Percentiles rank a stretch among this genome's conserved stretches.
Conservation (phyloP, 2,888 invertebrate species). For the Epirrhoe alternata region DNA sequence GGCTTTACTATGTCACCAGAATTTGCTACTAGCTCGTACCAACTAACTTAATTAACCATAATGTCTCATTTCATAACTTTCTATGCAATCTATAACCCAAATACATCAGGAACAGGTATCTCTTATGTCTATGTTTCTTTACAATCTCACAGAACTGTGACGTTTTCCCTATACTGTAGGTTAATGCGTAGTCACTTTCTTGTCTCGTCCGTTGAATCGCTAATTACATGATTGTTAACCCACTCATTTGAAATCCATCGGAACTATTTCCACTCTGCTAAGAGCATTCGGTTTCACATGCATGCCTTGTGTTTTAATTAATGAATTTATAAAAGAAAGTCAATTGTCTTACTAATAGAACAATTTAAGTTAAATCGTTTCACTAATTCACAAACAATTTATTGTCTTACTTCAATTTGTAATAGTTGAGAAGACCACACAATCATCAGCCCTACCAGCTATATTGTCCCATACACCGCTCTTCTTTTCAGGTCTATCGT, state of each 20-base stretch:
- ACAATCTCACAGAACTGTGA: slow-evolving; percentile 71
- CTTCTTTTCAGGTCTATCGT: too few relatives aligned
- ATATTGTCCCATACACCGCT: too few relatives aligned
- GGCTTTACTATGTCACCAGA: too few relatives aligned
- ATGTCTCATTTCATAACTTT: slow-evolving; percentile 32
- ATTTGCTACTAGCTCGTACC: too few relatives aligned
- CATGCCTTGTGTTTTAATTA: slow-evolving; percentile 62
- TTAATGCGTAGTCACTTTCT: slow-evolving; percentile 81
- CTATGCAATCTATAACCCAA: slow-evolving; percentile 5
- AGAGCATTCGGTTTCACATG: slow-evolving; percentile 58
- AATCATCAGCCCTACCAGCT: too few relatives aligned
- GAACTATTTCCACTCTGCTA: slow-evolving; percentile 58
- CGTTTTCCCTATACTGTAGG: slow-evolving; percentile 77
- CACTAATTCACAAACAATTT: too few relatives aligned
- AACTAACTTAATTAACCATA: too few relatives aligned
- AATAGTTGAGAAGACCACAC: too few relatives aligned
- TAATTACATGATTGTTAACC: slow-evolving; percentile 80
- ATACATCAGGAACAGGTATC: background rate
- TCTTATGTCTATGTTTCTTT: slow-evolving; percentile 13
- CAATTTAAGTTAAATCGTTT: too few relatives aligned
- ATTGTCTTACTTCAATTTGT: too few relatives aligned
- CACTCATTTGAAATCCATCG: slow-evolving; percentile 75
- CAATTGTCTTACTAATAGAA: background rate
- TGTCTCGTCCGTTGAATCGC: slow-evolving; percentile 71
- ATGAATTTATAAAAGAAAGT: slow-evolving; percentile 34